Percentiles rank a stretch among this genome's conserved stretches.
phyloP scores from a whole-genome alignment of 2,888 invertebrate genomes.

The Aporophyla nigra region DNA sequence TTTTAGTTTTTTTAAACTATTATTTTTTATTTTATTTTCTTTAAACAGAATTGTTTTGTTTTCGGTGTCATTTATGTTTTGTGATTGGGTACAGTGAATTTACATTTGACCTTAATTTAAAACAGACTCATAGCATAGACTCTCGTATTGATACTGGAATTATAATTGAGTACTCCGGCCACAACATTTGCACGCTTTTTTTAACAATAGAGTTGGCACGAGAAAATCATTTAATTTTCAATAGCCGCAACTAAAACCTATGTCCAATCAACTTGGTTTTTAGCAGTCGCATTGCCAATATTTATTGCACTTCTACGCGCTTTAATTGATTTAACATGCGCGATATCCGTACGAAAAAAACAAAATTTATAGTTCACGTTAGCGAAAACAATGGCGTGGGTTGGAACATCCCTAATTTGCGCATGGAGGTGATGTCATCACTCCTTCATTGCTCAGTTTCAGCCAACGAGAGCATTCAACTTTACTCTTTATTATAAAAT shows the following conservation, averaged over 20 bases:
- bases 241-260: conserved; percentile 14
- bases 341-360: conserved; percentile 36
- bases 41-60: neutral
- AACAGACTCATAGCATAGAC: neutral
- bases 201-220: neutral
- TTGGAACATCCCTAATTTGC: conserved; percentile 69
- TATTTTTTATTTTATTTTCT: neutral
- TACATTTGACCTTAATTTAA: neutral
- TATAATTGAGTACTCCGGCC: neutral
- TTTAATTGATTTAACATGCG: conserved; percentile 22
- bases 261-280: conserved; percentile 11
- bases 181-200: neutral
- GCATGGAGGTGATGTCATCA: conserved; percentile 69
- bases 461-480: conserved; percentile 74
- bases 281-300: conserved; percentile 24
- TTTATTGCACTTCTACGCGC: conserved; percentile 30
- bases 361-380: conserved; percentile 33
- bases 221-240: neutral
- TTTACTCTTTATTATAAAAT: conserved; percentile 65
- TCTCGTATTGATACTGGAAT: neutral
- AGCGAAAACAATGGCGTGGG: conserved; percentile 56
- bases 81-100: neutral
- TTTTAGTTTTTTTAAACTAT: no score
- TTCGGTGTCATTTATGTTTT: neutral
- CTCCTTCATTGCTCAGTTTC: conserved; percentile 54